Evolutionary conservation across 2,797 vertebrate species (phyloP).

Genomic region (Poliocrania exsul): DNA sequence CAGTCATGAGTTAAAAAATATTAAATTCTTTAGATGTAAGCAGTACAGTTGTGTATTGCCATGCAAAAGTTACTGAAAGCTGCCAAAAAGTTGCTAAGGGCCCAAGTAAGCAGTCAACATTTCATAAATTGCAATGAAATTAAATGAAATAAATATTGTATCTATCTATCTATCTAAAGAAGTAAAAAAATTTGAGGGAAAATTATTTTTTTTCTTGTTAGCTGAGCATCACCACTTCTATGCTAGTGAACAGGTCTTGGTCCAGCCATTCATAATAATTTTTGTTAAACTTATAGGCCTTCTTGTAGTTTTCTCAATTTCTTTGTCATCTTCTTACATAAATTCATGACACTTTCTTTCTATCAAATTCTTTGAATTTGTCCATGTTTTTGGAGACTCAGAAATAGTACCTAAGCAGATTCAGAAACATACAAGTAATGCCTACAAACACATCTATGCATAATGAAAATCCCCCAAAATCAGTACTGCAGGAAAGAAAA

Average conservation of each 20-base stretch:
- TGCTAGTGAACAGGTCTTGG: not conserved
- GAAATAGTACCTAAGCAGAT: not conserved
- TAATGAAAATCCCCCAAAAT: not conserved
- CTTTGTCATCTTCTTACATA: not conserved
- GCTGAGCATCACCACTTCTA: not conserved
- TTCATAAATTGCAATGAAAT: not conserved
- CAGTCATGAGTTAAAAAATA: not conserved
- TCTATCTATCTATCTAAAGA: not conserved
- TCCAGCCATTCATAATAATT: not conserved
- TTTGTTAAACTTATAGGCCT: not conserved
- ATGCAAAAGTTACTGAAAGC: rapidly evolving
- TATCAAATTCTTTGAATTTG: not conserved
- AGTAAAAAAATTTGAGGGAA: not conserved
- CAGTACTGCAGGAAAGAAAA: not conserved
- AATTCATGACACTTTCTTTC: not conserved
- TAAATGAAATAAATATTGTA: not conserved
- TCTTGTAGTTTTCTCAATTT: not conserved
- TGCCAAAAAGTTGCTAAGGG: not conserved
- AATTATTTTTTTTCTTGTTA: not conserved
- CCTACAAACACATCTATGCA: not conserved
- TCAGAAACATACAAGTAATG: not conserved
- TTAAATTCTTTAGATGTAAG: not conserved
- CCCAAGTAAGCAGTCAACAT: not conserved
- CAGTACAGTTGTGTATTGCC: not conserved
- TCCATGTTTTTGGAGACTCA: not conserved